A percentile compares a stretch with the other conserved stretches of the same genome.
phyloP scores from a whole-genome alignment of 2,888 invertebrate species.

The Neria commutata region DNA sequence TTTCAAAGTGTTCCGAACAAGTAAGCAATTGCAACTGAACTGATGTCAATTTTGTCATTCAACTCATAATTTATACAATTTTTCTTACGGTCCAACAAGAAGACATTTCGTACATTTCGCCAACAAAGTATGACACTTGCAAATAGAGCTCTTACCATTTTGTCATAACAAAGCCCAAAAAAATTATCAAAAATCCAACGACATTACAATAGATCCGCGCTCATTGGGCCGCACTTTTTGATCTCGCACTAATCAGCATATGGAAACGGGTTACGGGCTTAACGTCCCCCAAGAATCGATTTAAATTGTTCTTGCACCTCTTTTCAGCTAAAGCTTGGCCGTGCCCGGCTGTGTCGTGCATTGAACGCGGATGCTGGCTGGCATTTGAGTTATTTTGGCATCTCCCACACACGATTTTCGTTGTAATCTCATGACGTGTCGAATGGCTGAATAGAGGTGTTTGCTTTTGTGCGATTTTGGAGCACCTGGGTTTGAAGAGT shows the following conservation, averaged over 20 bases:
- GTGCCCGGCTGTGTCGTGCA: background rate
- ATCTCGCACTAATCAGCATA: background rate
- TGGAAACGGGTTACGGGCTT: background rate
- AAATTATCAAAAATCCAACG: no score
- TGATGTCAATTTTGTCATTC: constrained; percentile 5
- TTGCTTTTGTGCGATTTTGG: background rate
- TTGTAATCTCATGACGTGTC: constrained; percentile 4
- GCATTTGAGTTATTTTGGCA: background rate
- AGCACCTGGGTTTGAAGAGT: background rate
- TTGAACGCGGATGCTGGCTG: constrained; percentile 16
- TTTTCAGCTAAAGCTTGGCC: no score
- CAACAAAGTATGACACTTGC: background rate
- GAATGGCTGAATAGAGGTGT: no score
- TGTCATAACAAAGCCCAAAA: no score
- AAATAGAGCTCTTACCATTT: no score
- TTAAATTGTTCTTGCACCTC: background rate
- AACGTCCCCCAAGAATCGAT: background rate
- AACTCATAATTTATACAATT: constrained; percentile 23
- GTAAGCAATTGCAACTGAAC: constrained; percentile 16
- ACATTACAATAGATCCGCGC: no score
- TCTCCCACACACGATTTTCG: background rate
- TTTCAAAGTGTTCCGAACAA: background rate
- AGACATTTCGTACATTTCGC: background rate
- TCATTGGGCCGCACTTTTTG: background rate
- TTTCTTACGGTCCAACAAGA: background rate